Conservation (phyloP, 1,140 invertebrate species). For the Drosophila baimaii region DNA sequence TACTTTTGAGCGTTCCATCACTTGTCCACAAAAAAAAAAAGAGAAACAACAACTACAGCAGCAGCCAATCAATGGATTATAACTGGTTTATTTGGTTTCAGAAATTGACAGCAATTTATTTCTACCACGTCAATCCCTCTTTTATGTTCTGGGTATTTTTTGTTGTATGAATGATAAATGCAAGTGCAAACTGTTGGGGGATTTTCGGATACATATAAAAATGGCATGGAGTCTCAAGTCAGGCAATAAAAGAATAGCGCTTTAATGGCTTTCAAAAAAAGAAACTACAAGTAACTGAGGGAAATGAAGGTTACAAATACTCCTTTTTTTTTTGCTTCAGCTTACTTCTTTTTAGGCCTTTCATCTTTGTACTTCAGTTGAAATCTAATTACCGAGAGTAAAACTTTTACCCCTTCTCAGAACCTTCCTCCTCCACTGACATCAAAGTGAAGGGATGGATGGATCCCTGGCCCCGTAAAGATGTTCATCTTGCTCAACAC, state of each 20-base stretch:
- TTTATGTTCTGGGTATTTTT: not conserved
- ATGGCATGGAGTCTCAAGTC: not conserved
- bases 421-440: not conserved
- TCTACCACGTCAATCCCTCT: not conserved
- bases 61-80: constrained; percentile 24
- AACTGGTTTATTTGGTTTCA: constrained; percentile 27
- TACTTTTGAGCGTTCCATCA: constrained; percentile 27
- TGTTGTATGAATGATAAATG: not conserved
- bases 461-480: constrained; percentile 2
- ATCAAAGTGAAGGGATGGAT: constrained; percentile 35
- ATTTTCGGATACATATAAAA: no score
- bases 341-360: constrained; percentile 12
- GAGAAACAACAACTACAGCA: not conserved
- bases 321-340: not conserved
- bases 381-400: constrained; percentile 10
- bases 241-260: not conserved
- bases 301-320: not conserved
- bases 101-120: constrained; percentile 10
- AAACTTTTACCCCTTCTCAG: constrained; percentile 11
- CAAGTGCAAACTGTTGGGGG: not conserved
- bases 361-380: constrained; percentile 21
- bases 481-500: not conserved
- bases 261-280: not conserved
- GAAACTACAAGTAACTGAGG: not conserved
- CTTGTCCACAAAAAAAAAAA: not conserved